Base-by-base conservation (phyloP, 2,113 vertebrate species). In the Sander lucioperca region DNA sequence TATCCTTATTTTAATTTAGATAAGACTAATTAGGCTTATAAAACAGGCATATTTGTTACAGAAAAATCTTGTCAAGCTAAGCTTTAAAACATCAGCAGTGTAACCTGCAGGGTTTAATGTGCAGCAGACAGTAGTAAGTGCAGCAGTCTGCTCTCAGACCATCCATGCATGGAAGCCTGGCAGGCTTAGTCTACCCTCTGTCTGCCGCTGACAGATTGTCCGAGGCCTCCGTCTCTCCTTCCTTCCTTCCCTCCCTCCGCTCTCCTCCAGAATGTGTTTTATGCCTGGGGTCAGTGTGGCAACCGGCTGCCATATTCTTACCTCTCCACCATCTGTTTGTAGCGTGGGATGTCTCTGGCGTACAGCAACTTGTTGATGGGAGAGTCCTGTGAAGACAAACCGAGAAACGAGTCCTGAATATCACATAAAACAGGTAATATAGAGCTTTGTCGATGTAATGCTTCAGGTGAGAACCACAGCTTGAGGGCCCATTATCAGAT, bases 261-360 rank as follows among this genome's bases (percentile, higher is more conserved):
- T 27, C 18, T 63, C 65, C 58, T 50, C 66, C 79, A 63, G 10
- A 59, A 67, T 36, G 77, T 67, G 83, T 84, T 71, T 61, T 23
- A 71, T 69, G 89, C 89, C 83, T 27, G 53, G 54, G 88, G 85
- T 91, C 79, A 90, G 61, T n/a, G 62, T 83, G 75, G 62, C 64
- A 61, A 86, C 67, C 9, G 73, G 68, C 79, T 86, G 83, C 77
- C 89, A 86, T 77, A 74, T 78, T 85, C 93, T 92, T 89, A 96
- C 95, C 93, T 94, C 89, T 96, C 95, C 80, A 96, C 95, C 95
- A 96, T 95, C 92, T 96, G 94, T 75, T 96, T 96, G 92, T 96
- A 96, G 73, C 95, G 94, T 0, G 95, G 94, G 91, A 96, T 95
- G 87, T 96, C 95, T 93, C 95, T 89, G 82, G 95, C 94, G 14